Base-by-base conservation (phyloP, 2,797 vertebrate species). In the Dryobates pubescens region DNA sequence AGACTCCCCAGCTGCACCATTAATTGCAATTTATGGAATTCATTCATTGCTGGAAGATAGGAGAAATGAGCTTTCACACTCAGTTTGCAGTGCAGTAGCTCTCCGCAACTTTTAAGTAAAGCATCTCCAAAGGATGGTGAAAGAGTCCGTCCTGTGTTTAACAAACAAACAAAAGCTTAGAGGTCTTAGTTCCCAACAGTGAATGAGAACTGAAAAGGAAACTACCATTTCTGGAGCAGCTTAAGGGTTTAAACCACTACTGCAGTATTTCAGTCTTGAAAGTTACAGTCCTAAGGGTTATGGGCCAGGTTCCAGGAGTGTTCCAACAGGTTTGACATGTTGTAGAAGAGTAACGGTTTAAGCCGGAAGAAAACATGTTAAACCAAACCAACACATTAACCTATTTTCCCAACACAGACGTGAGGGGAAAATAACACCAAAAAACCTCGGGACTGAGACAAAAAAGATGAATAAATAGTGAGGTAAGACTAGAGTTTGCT, bases 21-120 rank as follows among this genome's bases (percentile, higher is more conserved):
- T 96, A 94, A 82, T 86, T 91, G 71, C 65, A 88, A 92, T 94
- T 92, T 95, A 75, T 77, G 58, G 72, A 77, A 90, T 80, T 72
- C 32, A 82, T 91, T 91, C 91, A 84, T 84, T 84, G 58, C 68
- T 64, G 18, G 43, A 70, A 82, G 85, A 85, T 67, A 65, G 38
- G 53, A 56, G 87, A 59, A 90, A 79, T 32, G 88, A 92, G 63
- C 23, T 85, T 82, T 92, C 90, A 63, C 47, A 58, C 47, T 80
- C 57, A 10, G 49, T 91, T 80, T 84, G 54, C 7, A 80, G 74
- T 17, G 68, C 23, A 38, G 38, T 72, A 75, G 89, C 88, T 72
- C 53, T 65, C 58, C 51, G 43, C 56, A 92, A 80, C 82, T 75
- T 85, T 77, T 16, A 14, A 93, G 43, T 53, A 62, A 75, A 90